phyloP scores from a whole-genome alignment of 2,888 invertebrate species.

The Lasioglossum figueresi region DNA sequence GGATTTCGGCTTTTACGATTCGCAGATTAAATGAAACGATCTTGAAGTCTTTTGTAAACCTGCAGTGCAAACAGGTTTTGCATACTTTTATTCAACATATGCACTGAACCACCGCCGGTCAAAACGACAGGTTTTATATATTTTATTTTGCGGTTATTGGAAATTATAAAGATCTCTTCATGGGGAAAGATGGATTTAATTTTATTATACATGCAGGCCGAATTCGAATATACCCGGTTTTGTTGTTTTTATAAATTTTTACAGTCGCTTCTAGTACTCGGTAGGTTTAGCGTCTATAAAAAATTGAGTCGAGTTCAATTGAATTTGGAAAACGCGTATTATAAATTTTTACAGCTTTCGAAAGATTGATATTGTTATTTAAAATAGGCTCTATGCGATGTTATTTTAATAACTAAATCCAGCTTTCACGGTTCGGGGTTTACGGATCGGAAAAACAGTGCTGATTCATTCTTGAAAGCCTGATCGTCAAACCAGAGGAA shows the following conservation, averaged over 20 bases:
- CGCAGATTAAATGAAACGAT: background rate
- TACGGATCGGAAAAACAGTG: background rate
- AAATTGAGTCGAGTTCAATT: background rate
- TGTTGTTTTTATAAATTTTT: background rate
- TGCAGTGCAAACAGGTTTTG: background rate
- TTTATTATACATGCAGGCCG: background rate
- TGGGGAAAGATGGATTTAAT: background rate
- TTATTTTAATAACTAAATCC: background rate
- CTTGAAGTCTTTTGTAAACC: background rate
- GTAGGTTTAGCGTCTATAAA: background rate
- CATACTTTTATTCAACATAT: background rate
- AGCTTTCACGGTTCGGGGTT: background rate
- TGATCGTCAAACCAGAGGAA: slow-evolving; percentile 9
- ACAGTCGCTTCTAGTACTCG: background rate
- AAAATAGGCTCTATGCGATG: background rate
- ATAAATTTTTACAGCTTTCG: background rate
- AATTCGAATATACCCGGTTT: background rate
- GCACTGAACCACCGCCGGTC: background rate
- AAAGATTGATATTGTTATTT: background rate
- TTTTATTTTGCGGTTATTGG: background rate
- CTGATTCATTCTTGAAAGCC: background rate
- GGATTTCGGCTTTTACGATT: background rate
- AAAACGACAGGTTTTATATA: too few relatives aligned
- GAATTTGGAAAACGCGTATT: background rate
- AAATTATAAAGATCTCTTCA: background rate